Evolutionary conservation across 1,140 invertebrate genomes (phyloP), one percentile per base, ranked within the genome.

Genomic region (Ephestia elutella): DNA sequence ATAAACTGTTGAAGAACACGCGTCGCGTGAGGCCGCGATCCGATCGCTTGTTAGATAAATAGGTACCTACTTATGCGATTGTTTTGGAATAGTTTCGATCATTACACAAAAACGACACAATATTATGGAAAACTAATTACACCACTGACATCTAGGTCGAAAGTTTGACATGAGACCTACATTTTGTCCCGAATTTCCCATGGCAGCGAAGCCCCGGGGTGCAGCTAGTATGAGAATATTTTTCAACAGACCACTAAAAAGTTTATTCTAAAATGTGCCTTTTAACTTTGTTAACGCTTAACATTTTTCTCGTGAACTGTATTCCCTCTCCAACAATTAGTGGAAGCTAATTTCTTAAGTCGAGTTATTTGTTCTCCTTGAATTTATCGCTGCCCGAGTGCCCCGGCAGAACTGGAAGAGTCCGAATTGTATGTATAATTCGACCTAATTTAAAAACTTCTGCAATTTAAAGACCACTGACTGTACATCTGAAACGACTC

Each of bases 281-380:
- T 25, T 32, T 51, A 44, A 44, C n/a, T 44, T 10, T 44, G n/a
- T 15, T 15, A 44, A 44, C 38, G 13, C 15, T 44, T 44, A 1
- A 44, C 38, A 44, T 44, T 44, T 44, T 44, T 44, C 38, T 44
- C 50, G 50, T 50, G 64, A 68, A 68, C 59, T 71, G 64, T 66
- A 70, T 68, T 69, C 70, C 65, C 65, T 60, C 61, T 53, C 53
- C 64, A 64, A 64, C 68, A 70, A 71, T 76, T 73, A 76, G 62
- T 71, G 67, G 66, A 56, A 71, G 68, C 65, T 78, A 80, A 79
- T 75, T 76, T 72, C 65, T 66, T 68, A 68, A 71, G 62, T 73
- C 66, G 59, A 81, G 67, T 71, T 79, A 74, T 78, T 75, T 76
- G 75, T 78, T 79, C 71, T 71, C 69, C 64, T 64, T 68, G 70